Base-by-base conservation (phyloP, 2,113 vertebrate genomes). In the Furnarius figulus region DNA sequence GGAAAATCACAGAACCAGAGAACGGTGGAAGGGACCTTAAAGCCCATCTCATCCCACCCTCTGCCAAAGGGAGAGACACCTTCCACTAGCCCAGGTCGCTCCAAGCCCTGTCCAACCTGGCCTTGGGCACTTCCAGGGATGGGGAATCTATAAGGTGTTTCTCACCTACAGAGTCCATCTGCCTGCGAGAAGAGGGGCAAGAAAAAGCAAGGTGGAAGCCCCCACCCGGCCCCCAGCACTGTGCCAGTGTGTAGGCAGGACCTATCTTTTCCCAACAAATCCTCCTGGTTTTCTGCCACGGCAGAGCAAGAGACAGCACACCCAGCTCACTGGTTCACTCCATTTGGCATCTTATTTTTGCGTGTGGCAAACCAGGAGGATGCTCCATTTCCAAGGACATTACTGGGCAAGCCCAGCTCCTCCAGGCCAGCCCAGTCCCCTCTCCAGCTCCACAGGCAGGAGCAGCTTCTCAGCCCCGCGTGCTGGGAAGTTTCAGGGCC, bases 341-440 rank as follows among this genome's bases (percentile, higher is more conserved):
- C 5, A 0, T 7, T 46, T 2, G 6, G 44, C 3, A 0, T 1
- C 35, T 5, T 15, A 17, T 31, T 31, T 55, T 20, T 12, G 23
- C 2, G 14, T 5, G 28, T 50, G 8, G 6, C 10, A 1, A 37
- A 15, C 5, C 9, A 13, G 1, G 9, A 61, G 37, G 65, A 74
- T 8, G 74, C 42, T 85, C 62, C 37, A 6, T 7, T 37, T 21
- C 79, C 63, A 31, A 86, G 44, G 52, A 16, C 46, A 50, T 77
- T 0, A 0, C 52, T 0, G 0, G 70, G 53, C 27, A 1, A 87
- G 70, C 55, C 50, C 1, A 1, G 40, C 16, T 83, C 10, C 42
- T 50, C n/a, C 52, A 11, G 25, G 37, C 47, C 76, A 44, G 76
- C 40, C n/a, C 2, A 0, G 3, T 20, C 49, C 76, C 72, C 16